Percentiles rank a stretch among this genome's conserved stretches.
Conservation (phyloP, 2,113 vertebrate species). For the Thalassarche chlororhynchos region DNA sequence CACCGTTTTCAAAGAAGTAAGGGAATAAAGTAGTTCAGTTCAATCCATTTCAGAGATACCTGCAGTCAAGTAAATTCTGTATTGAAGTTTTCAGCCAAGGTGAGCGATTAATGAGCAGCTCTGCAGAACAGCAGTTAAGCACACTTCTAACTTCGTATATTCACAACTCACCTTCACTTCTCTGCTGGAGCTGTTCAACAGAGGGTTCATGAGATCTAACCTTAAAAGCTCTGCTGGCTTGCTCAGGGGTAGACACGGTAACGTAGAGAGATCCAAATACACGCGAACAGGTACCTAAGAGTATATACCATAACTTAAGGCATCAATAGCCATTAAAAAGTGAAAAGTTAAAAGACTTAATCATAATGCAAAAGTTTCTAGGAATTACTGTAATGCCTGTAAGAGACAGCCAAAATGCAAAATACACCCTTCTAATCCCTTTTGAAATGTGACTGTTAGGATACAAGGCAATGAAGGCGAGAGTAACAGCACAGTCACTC, state of each 20-base stretch:
- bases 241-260: conserved; percentile 87
- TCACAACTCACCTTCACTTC: conserved; percentile 86
- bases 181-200: conserved; percentile 80
- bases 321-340: background rate
- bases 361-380: background rate
- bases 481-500: background rate
- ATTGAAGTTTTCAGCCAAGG: background rate
- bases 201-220: conserved; percentile 90
- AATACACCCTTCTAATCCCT: background rate
- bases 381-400: background rate
- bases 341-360: background rate
- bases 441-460: background rate
- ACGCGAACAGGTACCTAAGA: conserved; percentile 91
- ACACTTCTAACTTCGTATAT: background rate
- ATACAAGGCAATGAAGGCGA: background rate
- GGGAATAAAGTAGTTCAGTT: background rate
- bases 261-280: conserved; percentile 90
- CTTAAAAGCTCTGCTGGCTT: conserved; percentile 87
- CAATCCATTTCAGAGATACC: background rate
- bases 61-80: background rate
- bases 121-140: background rate
- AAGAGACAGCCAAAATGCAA: background rate
- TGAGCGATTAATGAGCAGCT: background rate
- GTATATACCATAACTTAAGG: background rate
- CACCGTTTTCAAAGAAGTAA: background rate